These are phyloP conservation scores for Lytechinus pictus DNA, from an alignment of 35 echinoderm and acorn worm species.

Conservation along the genomic window DNA sequence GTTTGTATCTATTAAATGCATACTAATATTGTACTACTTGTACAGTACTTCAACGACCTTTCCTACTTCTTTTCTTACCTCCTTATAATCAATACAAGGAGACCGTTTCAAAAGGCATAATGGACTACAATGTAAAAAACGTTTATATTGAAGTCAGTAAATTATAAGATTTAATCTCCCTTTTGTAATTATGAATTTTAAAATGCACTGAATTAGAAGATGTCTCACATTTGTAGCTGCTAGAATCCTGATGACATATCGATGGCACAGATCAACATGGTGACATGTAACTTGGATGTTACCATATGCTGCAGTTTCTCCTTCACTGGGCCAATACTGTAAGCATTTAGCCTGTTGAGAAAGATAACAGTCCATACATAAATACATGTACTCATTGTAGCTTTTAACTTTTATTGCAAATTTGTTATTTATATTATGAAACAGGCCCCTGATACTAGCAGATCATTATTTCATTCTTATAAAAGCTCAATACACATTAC, in stretches of 20 bases:
- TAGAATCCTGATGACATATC: conserved; percentile 34
- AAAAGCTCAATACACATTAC: no score
- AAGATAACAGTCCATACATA: background rate
- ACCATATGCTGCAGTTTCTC: background rate
- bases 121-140: background rate
- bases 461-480: no score
- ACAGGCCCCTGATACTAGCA: no score
- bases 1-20: no score
- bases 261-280: background rate
- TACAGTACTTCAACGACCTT: no score
- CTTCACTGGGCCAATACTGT: conserved; percentile 21
- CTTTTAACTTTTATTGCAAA: no score
- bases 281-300: conserved; percentile 27
- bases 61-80: background rate
- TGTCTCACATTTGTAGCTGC: conserved; percentile 5
- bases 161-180: no score
- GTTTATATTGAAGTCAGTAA: background rate
- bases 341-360: conserved; percentile 8
- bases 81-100: background rate
- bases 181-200: background rate
- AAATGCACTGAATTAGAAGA: background rate
- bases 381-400: no score
- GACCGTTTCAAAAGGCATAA: background rate
- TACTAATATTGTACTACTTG: no score
- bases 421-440: no score